Base-by-base conservation (phyloP, 1,140 invertebrate species). In the Saxidomus purpurata region DNA sequence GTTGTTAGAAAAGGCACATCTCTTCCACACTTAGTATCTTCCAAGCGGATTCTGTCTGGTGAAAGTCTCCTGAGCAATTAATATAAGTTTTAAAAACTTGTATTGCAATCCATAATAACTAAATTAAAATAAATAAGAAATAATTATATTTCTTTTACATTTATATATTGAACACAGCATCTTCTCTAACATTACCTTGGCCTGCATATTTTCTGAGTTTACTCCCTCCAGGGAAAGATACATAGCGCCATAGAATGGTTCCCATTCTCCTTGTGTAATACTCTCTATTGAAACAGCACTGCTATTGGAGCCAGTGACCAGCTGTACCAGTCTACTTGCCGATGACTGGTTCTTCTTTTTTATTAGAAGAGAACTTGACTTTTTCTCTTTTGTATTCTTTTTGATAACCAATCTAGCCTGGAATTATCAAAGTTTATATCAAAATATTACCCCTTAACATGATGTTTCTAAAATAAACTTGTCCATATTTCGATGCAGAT, bases 171-270 rank as follows among this genome's bases (percentile, higher is more conserved):
- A 43, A 43, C 43, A 43, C 4, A 43, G 15, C 43, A 43, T 43
- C n/a, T n/a, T n/a, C 6, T 43, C 43, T 43, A 34, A 40, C 38
- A n/a, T 40, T 74, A 89, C 87, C 87, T 89, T 89, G 52, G 80
- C 87, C 31, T 89, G 80, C 80, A 89, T 83, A 43, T 89, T 84
- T n/a, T 89, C 87, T 31, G 87, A 89, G 43, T 81, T 82, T 15
- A 89, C 49, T 28, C 87, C 87, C 36, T 89, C 87, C 25, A 89
- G 28, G 13, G 87, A 89, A 1, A 89, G 38, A 52, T 89, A 89
- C 69, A 89, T 52, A 0, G 81, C 87, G 36, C 87, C 87, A 89
- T 84, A 89, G 67, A 89, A 89, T 55, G 87, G 87, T 76, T 83
- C 87, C 79, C 69, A 76, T 31, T 83, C 40, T 76, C 40, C 67